Percentiles rank a stretch among this genome's conserved stretches.
phyloP scores from a whole-genome alignment of 2,113 vertebrate species.

The Tilapia sparmanii region DNA sequence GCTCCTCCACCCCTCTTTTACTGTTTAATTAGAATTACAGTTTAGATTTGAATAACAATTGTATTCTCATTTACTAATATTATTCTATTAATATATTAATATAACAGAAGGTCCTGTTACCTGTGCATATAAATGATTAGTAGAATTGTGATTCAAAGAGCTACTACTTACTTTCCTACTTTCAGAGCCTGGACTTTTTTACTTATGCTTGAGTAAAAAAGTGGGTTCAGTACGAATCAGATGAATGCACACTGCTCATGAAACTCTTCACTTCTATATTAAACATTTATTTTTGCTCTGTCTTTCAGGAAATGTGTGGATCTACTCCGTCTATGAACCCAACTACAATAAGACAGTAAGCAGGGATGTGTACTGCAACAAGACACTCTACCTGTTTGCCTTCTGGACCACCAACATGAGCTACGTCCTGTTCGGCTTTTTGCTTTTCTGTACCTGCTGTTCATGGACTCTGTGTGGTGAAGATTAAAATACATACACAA shows the following conservation, averaged over 20 bases:
- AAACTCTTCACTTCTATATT: neutral
- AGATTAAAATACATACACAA: neutral
- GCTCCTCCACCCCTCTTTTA: neutral
- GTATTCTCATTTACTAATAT: neutral
- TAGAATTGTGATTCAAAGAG: neutral
- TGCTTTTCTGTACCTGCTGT: neutral
- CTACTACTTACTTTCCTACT: neutral
- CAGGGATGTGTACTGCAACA: conserved; percentile 35
- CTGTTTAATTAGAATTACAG: neutral
- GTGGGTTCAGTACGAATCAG: neutral
- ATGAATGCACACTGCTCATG: rapidly evolving
- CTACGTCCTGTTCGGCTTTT: neutral
- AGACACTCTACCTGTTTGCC: conserved; percentile 48
- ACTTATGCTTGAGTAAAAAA: neutral
- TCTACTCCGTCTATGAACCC: conserved; percentile 56
- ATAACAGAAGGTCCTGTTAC: neutral
- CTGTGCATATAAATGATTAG: neutral
- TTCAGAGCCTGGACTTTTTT: neutral
- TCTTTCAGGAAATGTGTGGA: conserved; percentile 50
- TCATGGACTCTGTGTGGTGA: neutral
- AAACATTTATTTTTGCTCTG: neutral
- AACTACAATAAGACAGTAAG: conserved; percentile 18
- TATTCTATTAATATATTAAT: neutral
- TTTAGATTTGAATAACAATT: neutral
- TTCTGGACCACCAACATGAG: conserved; percentile 51